These are phyloP conservation scores for Chloroclystis v-ata DNA, from an alignment of 2,888 invertebrate genomes.

Conservation along the genomic window DNA sequence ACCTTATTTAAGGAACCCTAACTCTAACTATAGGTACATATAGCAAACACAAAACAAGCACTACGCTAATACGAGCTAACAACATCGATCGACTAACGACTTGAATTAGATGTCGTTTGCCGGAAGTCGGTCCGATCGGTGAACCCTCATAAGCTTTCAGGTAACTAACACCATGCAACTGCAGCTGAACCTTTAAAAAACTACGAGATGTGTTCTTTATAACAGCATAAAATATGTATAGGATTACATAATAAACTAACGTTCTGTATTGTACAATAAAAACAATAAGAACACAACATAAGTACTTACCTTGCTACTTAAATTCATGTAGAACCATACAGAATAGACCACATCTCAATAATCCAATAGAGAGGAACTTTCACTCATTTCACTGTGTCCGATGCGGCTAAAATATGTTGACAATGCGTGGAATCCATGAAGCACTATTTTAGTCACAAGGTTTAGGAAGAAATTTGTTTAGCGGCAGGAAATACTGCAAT, in stretches of 20 bases:
- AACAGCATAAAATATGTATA: too few relatives aligned
- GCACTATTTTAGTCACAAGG: constrained; percentile 9
- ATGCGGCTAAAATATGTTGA: constrained; percentile 19
- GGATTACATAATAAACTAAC: not conserved
- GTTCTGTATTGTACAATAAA: not conserved
- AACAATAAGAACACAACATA: not conserved
- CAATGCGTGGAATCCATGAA: constrained; percentile 33
- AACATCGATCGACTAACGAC: constrained; percentile 9
- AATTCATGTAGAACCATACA: constrained; percentile 64
- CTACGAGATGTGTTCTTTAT: too few relatives aligned
- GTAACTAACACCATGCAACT: constrained; percentile 1
- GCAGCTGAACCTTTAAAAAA: not conserved
- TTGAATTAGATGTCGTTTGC: constrained; percentile 9
- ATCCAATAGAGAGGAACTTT: constrained; percentile 61
- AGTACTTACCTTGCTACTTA: constrained; percentile 57
- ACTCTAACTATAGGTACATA: too few relatives aligned
- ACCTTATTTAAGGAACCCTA: too few relatives aligned
- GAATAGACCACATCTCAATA: constrained; percentile 65
- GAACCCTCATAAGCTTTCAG: constrained; percentile 13
- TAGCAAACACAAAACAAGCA: not conserved
- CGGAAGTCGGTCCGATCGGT: constrained; percentile 14
- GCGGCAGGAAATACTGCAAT: constrained; percentile 12
- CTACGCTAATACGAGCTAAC: constrained; percentile 3
- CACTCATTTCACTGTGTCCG: constrained; percentile 50
- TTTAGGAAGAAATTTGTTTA: constrained; percentile 14